These are phyloP conservation scores for Podabrus alpinus DNA, from an alignment of 2,888 invertebrate genomes.

Conservation along the genomic window DNA sequence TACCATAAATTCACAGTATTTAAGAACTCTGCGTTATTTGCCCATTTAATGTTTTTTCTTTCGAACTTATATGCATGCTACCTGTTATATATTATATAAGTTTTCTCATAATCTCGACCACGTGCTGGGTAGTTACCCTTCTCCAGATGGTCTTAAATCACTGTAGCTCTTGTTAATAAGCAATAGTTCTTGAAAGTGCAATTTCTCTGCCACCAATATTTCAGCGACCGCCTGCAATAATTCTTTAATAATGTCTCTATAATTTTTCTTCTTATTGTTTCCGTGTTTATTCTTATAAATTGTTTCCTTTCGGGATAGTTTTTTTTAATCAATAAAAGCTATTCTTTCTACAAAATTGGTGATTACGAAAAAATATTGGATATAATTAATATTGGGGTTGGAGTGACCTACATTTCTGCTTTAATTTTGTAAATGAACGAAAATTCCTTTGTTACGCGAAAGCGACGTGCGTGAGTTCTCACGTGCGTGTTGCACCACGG, in stretches of 20 bases:
- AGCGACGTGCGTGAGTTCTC: not conserved
- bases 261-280: slow-evolving; percentile 29
- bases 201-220: slow-evolving; percentile 31
- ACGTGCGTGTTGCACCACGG: not conserved
- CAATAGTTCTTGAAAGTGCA: slow-evolving; percentile 31
- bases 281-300: slow-evolving; percentile 17
- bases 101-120: slow-evolving; percentile 44
- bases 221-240: slow-evolving; percentile 27
- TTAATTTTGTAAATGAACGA: not conserved
- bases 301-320: not conserved
- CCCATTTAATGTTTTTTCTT: not conserved
- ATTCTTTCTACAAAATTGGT: not conserved
- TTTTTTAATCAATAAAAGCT: not conserved
- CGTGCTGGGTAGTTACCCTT: slow-evolving; percentile 37
- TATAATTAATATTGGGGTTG: not conserved
- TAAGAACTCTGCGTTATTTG: not conserved
- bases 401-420: not conserved
- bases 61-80: slow-evolving; percentile 6
- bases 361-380: not conserved
- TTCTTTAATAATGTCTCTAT: slow-evolving; percentile 35
- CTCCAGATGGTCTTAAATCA: slow-evolving; percentile 37
- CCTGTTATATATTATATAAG: slow-evolving; percentile 41
- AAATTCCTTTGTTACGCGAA: not conserved
- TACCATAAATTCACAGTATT: not conserved
- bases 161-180: slow-evolving; percentile 37